Conservation (phyloP, 2,888 invertebrate genomes). For the Troides aeacus region DNA sequence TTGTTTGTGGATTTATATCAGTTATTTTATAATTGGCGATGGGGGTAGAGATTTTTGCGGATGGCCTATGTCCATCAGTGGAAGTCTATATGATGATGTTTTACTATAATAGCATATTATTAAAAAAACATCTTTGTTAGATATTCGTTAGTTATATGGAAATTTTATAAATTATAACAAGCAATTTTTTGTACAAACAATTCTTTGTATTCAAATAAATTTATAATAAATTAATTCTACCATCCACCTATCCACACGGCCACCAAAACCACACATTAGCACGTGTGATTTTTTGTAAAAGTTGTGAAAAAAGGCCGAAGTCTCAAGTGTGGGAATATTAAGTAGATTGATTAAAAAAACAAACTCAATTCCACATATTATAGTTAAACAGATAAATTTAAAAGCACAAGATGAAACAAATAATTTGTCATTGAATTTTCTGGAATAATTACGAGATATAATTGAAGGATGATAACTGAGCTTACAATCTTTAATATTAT, state of each 20-base stretch:
- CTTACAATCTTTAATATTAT: neutral
- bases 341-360: too few relatives aligned
- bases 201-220: neutral
- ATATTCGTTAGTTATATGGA: neutral
- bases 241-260: too few relatives aligned
- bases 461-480: neutral
- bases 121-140: neutral
- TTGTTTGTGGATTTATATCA: constrained; percentile 1
- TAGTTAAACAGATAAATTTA: neutral
- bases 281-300: too few relatives aligned
- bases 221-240: too few relatives aligned
- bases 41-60: too few relatives aligned
- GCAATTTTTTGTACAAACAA: neutral
- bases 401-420: neutral
- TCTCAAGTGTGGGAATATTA: too few relatives aligned
- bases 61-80: too few relatives aligned
- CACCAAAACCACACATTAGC: too few relatives aligned
- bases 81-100: too few relatives aligned
- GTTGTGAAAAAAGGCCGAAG: too few relatives aligned
- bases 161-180: neutral
- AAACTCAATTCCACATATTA: neutral
- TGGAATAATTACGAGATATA: too few relatives aligned
- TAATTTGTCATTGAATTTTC: neutral
- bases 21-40: too few relatives aligned
- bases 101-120: neutral